Percentiles rank a stretch among this genome's conserved stretches.
Conservation (phyloP, 2,888 invertebrate genomes). For the Pyrrhia umbra region DNA sequence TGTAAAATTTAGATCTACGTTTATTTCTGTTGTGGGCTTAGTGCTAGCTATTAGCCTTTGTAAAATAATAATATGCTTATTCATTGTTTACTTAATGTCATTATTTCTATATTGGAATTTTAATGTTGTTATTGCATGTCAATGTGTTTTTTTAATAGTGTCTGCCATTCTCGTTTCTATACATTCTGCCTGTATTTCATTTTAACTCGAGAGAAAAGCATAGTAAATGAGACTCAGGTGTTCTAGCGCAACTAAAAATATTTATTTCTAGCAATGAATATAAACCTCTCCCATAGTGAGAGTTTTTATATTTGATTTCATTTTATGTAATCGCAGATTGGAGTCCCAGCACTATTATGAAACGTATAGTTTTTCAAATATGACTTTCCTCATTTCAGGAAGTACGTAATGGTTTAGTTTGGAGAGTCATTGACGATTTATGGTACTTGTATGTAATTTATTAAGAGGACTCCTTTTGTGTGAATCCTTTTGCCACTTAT, state of each 20-base stretch:
- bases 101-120: neutral
- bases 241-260: slow-evolving; percentile 1
- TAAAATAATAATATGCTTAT: slow-evolving; percentile 16
- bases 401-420: too few species aligned
- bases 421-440: too few species aligned
- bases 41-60: slow-evolving; percentile 21
- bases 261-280: slow-evolving; percentile 17
- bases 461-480: too few species aligned
- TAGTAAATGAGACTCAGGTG: slow-evolving; percentile 25
- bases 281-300: slow-evolving; percentile 8
- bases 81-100: slow-evolving; percentile 14
- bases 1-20: slow-evolving; percentile 43
- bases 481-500: too few species aligned
- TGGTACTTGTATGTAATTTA: too few species aligned
- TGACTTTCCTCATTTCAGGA: too few species aligned
- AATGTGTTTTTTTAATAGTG: too few species aligned
- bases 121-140: neutral
- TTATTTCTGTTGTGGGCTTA: slow-evolving; percentile 36
- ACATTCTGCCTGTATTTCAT: neutral
- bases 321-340: too few species aligned
- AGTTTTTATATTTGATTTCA: too few species aligned
- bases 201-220: neutral
- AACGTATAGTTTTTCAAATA: too few species aligned
- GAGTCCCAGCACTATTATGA: too few species aligned
- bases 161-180: too few species aligned